These are phyloP conservation scores for Crossaster papposus DNA, from an alignment of 53 echinoderm and acorn worm species.

Conservation along the genomic window DNA sequence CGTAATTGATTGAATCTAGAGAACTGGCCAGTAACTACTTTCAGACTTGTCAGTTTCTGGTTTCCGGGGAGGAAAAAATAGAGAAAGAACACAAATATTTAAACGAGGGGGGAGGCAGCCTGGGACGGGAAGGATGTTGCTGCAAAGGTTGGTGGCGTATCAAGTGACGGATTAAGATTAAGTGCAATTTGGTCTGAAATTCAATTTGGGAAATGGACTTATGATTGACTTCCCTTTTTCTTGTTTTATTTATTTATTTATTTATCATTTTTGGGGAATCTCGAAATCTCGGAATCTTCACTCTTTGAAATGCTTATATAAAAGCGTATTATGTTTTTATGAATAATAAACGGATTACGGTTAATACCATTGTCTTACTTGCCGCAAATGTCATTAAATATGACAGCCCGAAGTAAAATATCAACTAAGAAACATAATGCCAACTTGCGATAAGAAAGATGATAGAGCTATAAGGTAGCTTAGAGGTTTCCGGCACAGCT, in stretches of 20 bases:
- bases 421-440: too few species aligned
- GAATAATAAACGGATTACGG: background rate
- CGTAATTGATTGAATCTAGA: slow-evolving; percentile 64
- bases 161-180: slow-evolving; percentile 48
- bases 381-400: background rate
- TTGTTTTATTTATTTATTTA: background rate
- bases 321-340: background rate
- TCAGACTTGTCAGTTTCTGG: slow-evolving; percentile 51
- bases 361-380: background rate
- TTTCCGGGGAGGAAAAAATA: slow-evolving; percentile 28
- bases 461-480: background rate
- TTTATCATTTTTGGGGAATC: too few species aligned
- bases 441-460: background rate
- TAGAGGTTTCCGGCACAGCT: background rate
- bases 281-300: too few species aligned
- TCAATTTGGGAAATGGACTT: slow-evolving; percentile 51
- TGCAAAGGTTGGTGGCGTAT: slow-evolving; percentile 45
- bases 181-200: slow-evolving; percentile 47
- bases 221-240: background rate
- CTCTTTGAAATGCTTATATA: background rate
- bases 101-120: slow-evolving; percentile 15
- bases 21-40: slow-evolving; percentile 14
- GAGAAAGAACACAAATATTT: background rate
- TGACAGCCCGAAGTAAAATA: too few species aligned
- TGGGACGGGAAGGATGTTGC: background rate